Conservation (phyloP, 2,888 invertebrate species). For the Graphium colonna region DNA sequence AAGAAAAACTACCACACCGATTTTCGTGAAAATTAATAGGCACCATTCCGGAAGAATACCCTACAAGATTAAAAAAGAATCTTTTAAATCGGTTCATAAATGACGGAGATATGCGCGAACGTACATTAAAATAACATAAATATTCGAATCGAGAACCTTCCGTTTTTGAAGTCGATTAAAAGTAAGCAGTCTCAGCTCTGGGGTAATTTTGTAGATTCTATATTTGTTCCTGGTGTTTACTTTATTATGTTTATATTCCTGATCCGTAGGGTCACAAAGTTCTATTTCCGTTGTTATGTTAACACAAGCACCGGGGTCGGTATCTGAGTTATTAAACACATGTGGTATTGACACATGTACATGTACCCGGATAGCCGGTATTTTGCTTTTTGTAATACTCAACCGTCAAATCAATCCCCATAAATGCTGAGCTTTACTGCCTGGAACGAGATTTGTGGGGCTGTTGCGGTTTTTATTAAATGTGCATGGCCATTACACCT, state of each 20-base stretch:
- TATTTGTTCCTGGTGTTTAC: background rate
- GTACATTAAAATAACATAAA: no score
- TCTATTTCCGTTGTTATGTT: constrained; percentile 36
- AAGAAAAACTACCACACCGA: no score
- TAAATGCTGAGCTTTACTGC: constrained; percentile 9
- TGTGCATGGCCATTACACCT: background rate
- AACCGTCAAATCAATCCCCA: constrained; percentile 5
- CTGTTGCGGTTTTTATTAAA: background rate
- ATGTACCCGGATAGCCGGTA: constrained; percentile 10
- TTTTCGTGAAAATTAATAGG: no score
- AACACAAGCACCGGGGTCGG: constrained; percentile 29
- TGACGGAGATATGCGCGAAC: no score
- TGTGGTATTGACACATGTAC: constrained; percentile 15
- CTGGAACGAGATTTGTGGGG: background rate
- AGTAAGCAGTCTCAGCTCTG: no score
- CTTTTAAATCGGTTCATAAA: no score
- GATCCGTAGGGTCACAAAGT: constrained; percentile 26
- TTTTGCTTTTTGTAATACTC: background rate
- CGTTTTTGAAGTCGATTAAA: no score
- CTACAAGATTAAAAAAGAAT: no score
- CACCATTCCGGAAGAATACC: no score
- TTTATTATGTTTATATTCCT: constrained; percentile 17
- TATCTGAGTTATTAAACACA: constrained; percentile 38
- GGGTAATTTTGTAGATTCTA: background rate
- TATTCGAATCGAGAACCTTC: no score